These are phyloP conservation scores for Latrodectus geometricus DNA, from an alignment of 1,140 invertebrate genomes.

Conservation along the genomic window DNA sequence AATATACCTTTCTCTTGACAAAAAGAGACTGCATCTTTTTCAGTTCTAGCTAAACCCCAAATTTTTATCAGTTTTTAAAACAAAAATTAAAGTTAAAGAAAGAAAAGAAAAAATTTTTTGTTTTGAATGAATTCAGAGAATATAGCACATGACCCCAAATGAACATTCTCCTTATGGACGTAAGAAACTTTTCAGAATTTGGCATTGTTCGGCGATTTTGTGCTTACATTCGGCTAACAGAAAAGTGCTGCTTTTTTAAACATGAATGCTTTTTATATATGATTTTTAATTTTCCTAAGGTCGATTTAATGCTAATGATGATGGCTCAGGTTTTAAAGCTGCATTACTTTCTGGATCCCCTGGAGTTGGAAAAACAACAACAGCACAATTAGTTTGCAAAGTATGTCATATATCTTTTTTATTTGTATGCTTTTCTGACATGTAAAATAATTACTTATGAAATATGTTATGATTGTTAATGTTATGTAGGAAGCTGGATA, in stretches of 20 bases:
- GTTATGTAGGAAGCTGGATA: conserved; percentile 74
- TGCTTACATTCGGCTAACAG: no score
- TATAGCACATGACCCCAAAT: no score
- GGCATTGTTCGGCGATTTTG: no score
- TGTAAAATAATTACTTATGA: conserved; percentile 43
- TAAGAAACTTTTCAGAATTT: no score
- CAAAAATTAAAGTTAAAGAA: no score
- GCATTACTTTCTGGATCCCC: conserved; percentile 95
- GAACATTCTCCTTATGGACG: no score
- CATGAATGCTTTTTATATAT: not conserved
- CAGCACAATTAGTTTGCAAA: conserved; percentile 71
- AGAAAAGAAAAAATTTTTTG: no score
- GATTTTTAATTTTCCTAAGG: conserved; percentile 26
- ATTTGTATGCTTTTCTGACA: conserved; percentile 53
- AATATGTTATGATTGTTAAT: conserved; percentile 68
- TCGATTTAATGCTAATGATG: conserved; percentile 72
- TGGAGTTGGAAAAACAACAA: conserved; percentile 81
- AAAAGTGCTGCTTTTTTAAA: not conserved
- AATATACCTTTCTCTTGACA: no score
- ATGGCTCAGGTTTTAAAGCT: conserved; percentile 90
- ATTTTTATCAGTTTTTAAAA: no score
- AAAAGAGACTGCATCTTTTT: no score
- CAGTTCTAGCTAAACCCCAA: no score
- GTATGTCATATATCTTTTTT: conserved; percentile 56
- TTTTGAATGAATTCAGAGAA: no score